Base-by-base conservation (phyloP, 1,140 invertebrate species). In the Brachionus koreanus region DNA sequence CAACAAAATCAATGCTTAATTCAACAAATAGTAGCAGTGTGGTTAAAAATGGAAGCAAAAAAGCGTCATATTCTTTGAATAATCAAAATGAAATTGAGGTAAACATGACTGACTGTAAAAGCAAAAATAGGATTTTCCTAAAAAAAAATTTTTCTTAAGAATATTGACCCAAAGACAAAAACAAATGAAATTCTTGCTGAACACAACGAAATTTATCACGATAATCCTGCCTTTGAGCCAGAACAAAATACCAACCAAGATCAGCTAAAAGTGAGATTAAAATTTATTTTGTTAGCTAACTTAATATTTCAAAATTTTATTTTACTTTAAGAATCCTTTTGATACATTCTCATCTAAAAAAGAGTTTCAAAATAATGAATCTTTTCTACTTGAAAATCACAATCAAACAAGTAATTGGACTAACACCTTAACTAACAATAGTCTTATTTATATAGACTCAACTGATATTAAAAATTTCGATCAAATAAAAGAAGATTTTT, bases 401-500 rank as follows among this genome's bases (percentile, higher is more conserved):
- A 74, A 74, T 69, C 65, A 69, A 39, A 69, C 65, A 69, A 69
- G 65, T 69, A 69, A 69, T 69, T 35, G 65, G 16, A 19, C 65
- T 69, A 37, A 39, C 29, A 39, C 19, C 37, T 3, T 69, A 37
- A 69, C 33, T 39, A 39, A 7, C 37, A 39, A 39, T 37, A 65
- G 33, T 39, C 65, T 69, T 23, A 35, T 39, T 42, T 69, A 69
- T 39, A 69, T 69, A 69, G 65, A 69, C 35, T 69, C 65, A 39
- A 69, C 65, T 69, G 65, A 69, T 25, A 74, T 74, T 25, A 46
- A 74, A 74, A 43, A 74, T 74, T 46, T 74, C 69, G 42, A 74
- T 13, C 69, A 46, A 74, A 13, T 74, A 46, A 74, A 74, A 74
- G 39, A 69, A 16, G 65, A 69, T 69, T 69, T 37, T 69, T 35